Base-by-base conservation (phyloP, 2,888 invertebrate genomes). In the Cancer borealis region DNA sequence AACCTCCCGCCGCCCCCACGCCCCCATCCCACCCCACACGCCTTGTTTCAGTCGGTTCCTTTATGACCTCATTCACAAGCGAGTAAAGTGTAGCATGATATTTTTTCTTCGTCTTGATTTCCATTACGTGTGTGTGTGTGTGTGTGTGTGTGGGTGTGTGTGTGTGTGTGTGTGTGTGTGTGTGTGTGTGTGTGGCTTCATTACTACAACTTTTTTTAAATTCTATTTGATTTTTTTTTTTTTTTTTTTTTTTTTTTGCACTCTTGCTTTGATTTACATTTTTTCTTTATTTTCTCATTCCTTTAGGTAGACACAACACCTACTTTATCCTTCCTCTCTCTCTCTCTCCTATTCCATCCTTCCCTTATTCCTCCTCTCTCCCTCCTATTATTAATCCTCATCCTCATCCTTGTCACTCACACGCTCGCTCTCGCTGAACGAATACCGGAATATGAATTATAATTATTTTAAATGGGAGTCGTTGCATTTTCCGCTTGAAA, bases 141-240 rank as follows among this genome's bases (percentile, higher is more conserved):
- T 66, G 60, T 60, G 60, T 60, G 66, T 66, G 66, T 66, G 66
- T 66, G 66, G 17, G 66, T 66, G 66, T 66, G 66, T 66, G 66
- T 66, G 66, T 73, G 73, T 73, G 73, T 73, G 73, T 73, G 73
- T 73, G 73, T 73, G 73, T 73, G 73, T 73, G 73, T 73, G 73
- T 73, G 73, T 73, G 73, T 73, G 73, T 73, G 4, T 73, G 73
- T 8, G 73, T n/a, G 39, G 39, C 39, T 39, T 39, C 39, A 39
- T 60, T 21, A 60, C 21, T 60, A 60, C 3, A 21, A 4, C 60
- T 21, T 21, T 60, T 60, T 10, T 60, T 60, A 17, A 60, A 21
- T 60, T 5, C 21, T 17, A 17, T 21, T 21, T 60, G 17, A 4
- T 73, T 73, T 73, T 73, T 26, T n/a, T n/a, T 8, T 73, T 73